A percentile compares a stretch with the other conserved stretches of the same genome.
These are phyloP conservation scores for Aptenodytes patagonicus DNA, from an alignment of 2,113 vertebrate genomes.

Conservation along the genomic window DNA sequence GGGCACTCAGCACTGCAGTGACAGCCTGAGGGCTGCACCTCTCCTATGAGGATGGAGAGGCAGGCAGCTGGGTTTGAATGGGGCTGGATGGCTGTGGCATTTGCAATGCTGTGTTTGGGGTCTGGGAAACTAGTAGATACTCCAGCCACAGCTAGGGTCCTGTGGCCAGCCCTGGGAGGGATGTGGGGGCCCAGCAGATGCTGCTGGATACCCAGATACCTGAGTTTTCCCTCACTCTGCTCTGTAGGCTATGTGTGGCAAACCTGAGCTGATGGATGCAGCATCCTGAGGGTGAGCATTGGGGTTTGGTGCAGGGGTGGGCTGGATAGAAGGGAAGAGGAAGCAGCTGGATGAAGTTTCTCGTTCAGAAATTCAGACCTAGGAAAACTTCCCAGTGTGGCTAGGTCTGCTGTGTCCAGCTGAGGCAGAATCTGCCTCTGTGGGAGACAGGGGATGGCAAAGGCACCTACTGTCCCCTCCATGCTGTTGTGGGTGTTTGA, in stretches of 20 bases:
- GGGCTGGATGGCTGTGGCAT: background rate
- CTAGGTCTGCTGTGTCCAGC: background rate
- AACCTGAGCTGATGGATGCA: background rate
- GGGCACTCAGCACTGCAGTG: background rate
- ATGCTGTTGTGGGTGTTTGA: too few species aligned
- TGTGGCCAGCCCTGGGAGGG: background rate
- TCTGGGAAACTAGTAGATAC: background rate
- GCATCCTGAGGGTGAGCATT: background rate
- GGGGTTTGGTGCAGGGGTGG: background rate
- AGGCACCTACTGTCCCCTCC: background rate
- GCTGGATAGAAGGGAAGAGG: background rate
- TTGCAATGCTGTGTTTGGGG: background rate
- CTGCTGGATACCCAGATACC: background rate
- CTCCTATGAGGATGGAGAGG: rapidly evolving
- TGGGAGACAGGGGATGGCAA: background rate
- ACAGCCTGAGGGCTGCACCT: background rate
- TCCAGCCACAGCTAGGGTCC: background rate
- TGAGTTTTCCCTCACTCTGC: background rate
- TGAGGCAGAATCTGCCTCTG: background rate
- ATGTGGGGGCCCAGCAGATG: background rate
- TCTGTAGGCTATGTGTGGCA: background rate
- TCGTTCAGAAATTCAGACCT: background rate
- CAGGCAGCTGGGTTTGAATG: background rate
- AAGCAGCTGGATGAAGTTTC: background rate
- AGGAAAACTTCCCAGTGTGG: background rate